Base-by-base conservation (phyloP, 2,113 vertebrate genomes). In the Gobiocypris rarus region DNA sequence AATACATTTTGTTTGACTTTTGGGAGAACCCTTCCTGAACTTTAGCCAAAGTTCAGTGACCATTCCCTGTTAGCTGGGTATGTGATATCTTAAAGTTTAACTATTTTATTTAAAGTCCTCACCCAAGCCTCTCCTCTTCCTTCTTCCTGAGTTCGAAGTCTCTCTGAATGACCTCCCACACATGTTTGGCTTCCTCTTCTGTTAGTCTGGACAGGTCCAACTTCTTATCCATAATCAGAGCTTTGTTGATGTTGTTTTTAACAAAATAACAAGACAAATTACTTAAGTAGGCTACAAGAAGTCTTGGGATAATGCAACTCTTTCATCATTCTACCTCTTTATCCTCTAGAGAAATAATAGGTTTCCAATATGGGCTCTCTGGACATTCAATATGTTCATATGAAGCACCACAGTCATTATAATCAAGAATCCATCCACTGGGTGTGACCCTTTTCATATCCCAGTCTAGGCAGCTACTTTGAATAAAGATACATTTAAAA, bases 151-250 rank as follows among this genome's bases (percentile, higher is more conserved):
- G 95, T 74, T 94, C 95, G 0, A 99, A 95, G 89, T 99, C 98
- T 56, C 98, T 93, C 28, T 97, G 96, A 34, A 98, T 94, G 1
- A 99, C 98, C 4, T 96, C 95, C 96, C 96, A 97, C 1, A 99
- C 90, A 0, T 99, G 98, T 90, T 95, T 95, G 81, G 96, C 97
- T 86, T 99, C 98, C 5, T 97, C 97, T 0, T 99, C 97, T 0
- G 96, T 94, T 19, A 99, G 93, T 86, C 94, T 94, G 80, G 97
- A 95, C n/a, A 99, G 94, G 88, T 99, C 97, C 94, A 99, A 91
- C 83, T 96, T 98, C 38, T 87, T 94, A 74, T 96, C 96, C 97
- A 97, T 99, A 63, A 28, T 9, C 26, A 63, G 9, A 19, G 10
- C 34, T 52, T 31, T 14, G 24, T 43, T 71, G 8, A 5, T 54